Evolutionary conservation across 1,140 invertebrate species (phyloP), one percentile per base, ranked within the genome.

Genomic region (Cheumatopsyche charites): DNA sequence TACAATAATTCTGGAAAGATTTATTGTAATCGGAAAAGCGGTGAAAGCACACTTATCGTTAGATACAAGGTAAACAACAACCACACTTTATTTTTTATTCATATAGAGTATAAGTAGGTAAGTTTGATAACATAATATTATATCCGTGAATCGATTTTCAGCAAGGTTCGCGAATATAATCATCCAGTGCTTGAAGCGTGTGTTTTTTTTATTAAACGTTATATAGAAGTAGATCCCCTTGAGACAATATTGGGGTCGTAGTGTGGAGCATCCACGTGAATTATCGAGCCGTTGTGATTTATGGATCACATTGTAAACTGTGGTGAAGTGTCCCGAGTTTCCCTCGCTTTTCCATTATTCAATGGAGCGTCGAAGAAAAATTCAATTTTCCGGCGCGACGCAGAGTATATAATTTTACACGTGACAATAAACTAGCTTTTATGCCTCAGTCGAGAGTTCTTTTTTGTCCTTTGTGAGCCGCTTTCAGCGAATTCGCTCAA

Each of bases 281-380:
- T 66, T 66, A 66, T 66, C 42, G 43, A 15, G 12, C 63, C 63
- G 26, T 66, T 66, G 41, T 66, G 63, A 66, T 66, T 66, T 66
- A 66, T 66, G 63, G 23, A 23, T 42, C 36, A 15, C 63, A 66
- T 66, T 66, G 63, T 66, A 66, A 66, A 66, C 29, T 66, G 23
- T 7, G 21, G 17, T 9, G 55, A 58, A 9, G 23, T 23, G 4
- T 9, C 19, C 55, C 9, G 6, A 5, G 17, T 23, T 11, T 25
- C 7, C 55, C 21, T 25, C 55, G 25, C 13, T 58, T 58, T 58
- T 58, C 55, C 55, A 58, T 58, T 58, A 58, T 58, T 58, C 19
- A 58, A 58, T 58, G 29, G 29, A 23, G 23, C 55, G 55, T 26
- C 55, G 23, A 58, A 23, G 55, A 26, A 58, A 58, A 58, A 58